Evolutionary conservation across 2,113 vertebrate species (phyloP), one percentile per base, ranked within the genome.

Genomic region (Cinclus cinclus): DNA sequence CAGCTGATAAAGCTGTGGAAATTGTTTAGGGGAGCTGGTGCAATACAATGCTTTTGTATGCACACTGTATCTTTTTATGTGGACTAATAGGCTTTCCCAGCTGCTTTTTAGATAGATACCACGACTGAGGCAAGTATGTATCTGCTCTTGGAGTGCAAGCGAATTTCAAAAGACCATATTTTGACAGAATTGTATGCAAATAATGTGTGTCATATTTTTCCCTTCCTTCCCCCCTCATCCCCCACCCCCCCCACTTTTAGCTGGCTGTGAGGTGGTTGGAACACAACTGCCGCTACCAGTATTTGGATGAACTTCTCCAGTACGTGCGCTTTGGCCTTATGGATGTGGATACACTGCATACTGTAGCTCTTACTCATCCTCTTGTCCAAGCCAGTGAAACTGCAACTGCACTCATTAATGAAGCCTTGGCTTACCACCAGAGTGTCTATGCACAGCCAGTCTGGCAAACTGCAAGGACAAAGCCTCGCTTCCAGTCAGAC

Each of bases 311-410:
- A 69, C 98, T 99, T 12, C 98, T 99, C 42, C 99, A 99, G 95
- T 98, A 99, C 2, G 98, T 99, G 77, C 99, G 99, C 96, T 99
- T 99, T 15, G 98, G 99, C 92, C 98, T 99, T 58, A 99, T 99
- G 99, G 99, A 99, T 7, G 98, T 98, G 94, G 97, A 99, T 30
- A 98, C 98, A 0, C 97, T 99, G 67, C 99, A 99, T 37, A 97
- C 98, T 0, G 98, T 99, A 10, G 98, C 99, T 63, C 97, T 98
- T 11, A 98, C 98, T 95, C 98, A 99, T 67, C 98, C 99, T 15
- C 97, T 99, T 24, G 98, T 99, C 73, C 98, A 98, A 94, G 98
- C 98, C 35, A 99, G 98, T 52, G 98, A 99, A 82, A 98, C 98
- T 0, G 98, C 98, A 0, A 98, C 98, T 3, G 97, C 98, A 14